Percentiles rank a stretch among this genome's conserved stretches.
phyloP scores from a whole-genome alignment of 2,888 invertebrate genomes.

The Euzetes globulus region DNA sequence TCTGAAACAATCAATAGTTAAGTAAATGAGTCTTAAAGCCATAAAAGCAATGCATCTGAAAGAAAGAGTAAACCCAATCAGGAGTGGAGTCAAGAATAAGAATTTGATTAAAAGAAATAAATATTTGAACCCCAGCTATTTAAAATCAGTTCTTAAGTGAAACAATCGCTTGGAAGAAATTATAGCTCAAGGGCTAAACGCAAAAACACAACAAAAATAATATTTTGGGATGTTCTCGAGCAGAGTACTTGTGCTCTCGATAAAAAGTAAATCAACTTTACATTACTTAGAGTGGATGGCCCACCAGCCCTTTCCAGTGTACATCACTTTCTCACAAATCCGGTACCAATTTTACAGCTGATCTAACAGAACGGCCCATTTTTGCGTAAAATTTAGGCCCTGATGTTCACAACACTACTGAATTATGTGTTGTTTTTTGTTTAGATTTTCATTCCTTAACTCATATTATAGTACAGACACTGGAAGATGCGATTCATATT shows the following conservation, averaged over 20 bases:
- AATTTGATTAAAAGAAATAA: neutral
- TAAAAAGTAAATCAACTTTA: neutral
- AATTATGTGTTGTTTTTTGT: neutral
- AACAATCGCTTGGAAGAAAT: neutral
- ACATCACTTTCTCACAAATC: slow-evolving; percentile 4
- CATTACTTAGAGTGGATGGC: neutral
- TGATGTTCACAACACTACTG: neutral
- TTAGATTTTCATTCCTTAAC: neutral
- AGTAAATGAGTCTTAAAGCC: neutral
- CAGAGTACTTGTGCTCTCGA: neutral
- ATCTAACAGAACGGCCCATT: neutral
- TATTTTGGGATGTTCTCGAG: neutral
- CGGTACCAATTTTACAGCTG: neutral
- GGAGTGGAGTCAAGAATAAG: neutral
- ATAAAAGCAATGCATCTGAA: neutral
- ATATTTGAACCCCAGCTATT: neutral
- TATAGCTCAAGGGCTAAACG: neutral
- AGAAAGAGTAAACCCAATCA: neutral
- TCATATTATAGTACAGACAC: neutral
- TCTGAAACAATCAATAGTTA: neutral
- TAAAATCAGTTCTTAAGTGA: neutral
- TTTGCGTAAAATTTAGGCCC: neutral
- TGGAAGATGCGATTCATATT: neutral
- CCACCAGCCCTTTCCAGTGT: neutral
- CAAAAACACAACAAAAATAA: neutral